Conservation (phyloP, 2,113 vertebrate species). For the Crypturellus undulatus region DNA sequence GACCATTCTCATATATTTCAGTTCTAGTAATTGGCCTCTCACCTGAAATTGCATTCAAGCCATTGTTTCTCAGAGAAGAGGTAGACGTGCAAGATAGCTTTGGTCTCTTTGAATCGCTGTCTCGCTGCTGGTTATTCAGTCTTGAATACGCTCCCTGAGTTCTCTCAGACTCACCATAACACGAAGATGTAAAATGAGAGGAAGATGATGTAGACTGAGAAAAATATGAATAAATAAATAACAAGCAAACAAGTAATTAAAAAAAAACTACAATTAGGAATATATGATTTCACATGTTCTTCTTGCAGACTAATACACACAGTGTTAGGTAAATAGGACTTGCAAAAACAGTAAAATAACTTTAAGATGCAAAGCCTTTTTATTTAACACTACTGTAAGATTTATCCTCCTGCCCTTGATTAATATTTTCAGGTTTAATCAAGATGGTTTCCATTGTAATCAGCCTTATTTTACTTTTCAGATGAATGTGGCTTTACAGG, state of each 20-base stretch:
- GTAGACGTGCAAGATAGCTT: slow-evolving; percentile 90
- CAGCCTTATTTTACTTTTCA: not conserved
- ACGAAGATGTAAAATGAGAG: slow-evolving; percentile 77
- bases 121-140: slow-evolving; percentile 83
- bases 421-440: not conserved
- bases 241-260: no score
- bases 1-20: not conserved
- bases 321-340: not conserved
- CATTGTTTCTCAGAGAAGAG: slow-evolving; percentile 82
- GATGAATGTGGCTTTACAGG: not conserved
- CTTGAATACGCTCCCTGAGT: slow-evolving; percentile 86
- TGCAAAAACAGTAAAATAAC: not conserved
- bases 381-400: not conserved
- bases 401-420: not conserved
- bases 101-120: slow-evolving; percentile 93
- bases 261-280: not conserved
- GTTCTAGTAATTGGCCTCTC: slow-evolving; percentile 42
- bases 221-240: not conserved
- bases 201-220: slow-evolving; percentile 76
- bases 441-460: not conserved
- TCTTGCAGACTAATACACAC: not conserved
- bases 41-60: slow-evolving; percentile 85
- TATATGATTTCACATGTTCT: not conserved
- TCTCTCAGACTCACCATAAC: slow-evolving; percentile 85
- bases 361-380: not conserved